These are phyloP conservation scores for Trichogramma dendrolimi DNA, from an alignment of 2,888 invertebrate genomes.

Conservation along the genomic window DNA sequence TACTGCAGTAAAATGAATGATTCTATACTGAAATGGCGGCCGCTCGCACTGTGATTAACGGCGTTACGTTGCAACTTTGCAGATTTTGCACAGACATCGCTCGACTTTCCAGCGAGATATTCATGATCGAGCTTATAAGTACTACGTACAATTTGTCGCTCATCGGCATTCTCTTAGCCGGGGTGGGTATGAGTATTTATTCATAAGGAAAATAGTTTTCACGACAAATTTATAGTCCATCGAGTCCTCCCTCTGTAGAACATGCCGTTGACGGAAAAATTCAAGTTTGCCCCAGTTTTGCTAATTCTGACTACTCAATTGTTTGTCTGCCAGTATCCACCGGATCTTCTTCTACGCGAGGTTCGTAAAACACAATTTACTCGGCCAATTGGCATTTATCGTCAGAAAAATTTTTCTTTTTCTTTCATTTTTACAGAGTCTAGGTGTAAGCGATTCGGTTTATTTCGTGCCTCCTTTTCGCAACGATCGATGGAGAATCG, in stretches of 20 bases:
- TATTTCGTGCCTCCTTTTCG: conserved; percentile 17
- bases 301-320: conserved; percentile 15
- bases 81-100: conserved; percentile 18
- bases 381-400: no score
- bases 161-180: conserved; percentile 18
- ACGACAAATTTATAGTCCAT: no score
- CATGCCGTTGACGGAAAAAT: conserved; percentile 17
- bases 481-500: conserved; percentile 4
- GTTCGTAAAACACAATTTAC: not conserved
- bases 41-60: not conserved
- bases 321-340: conserved; percentile 23
- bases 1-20: conserved; percentile 4
- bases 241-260: conserved; percentile 1
- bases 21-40: not conserved
- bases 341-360: conserved; percentile 17
- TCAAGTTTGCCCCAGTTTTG: conserved; percentile 20
- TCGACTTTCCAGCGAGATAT: conserved; percentile 18
- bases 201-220: no score
- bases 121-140: conserved; percentile 22
- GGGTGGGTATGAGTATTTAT: conserved; percentile 4
- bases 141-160: conserved; percentile 22
- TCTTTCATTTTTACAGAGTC: conserved; percentile 7
- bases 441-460: conserved; percentile 10
- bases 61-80: not conserved
- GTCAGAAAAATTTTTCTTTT: not conserved